Conservation (phyloP, 2,888 invertebrate genomes). For the Alsophila aescularia region DNA sequence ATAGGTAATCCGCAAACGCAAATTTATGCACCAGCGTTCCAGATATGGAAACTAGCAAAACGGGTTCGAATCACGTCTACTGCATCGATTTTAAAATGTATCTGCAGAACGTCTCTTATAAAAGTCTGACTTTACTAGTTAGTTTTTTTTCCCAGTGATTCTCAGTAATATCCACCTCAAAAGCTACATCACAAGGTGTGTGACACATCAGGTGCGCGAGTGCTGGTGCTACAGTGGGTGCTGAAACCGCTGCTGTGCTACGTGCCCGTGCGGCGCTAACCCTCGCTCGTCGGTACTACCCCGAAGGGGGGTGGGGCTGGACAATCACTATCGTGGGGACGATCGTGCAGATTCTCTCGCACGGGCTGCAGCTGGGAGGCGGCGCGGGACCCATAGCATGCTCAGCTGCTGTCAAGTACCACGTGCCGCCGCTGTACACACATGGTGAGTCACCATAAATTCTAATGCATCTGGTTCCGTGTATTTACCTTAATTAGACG, state of each 20-base stretch:
- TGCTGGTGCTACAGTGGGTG: slow-evolving; percentile 75
- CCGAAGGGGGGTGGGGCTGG: slow-evolving; percentile 96
- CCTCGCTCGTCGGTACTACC: slow-evolving; percentile 91
- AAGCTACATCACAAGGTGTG: slow-evolving; percentile 39
- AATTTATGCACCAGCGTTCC: slow-evolving; percentile 18
- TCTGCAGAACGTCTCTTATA: not conserved
- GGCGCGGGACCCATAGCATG: slow-evolving; percentile 86
- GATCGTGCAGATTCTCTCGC: slow-evolving; percentile 88
- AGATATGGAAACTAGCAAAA: slow-evolving; percentile 32
- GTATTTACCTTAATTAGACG: not conserved
- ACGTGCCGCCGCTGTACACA: slow-evolving; percentile 85
- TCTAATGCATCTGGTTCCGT: not conserved
- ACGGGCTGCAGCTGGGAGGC: slow-evolving; percentile 90
- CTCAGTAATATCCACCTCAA: slow-evolving; percentile 4
- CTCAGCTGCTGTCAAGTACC: slow-evolving; percentile 85
- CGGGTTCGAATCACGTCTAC: slow-evolving; percentile 9
- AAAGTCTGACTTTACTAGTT: too few relatives aligned
- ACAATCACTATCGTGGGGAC: slow-evolving; percentile 89
- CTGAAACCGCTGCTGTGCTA: slow-evolving; percentile 76
- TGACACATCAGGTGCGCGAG: slow-evolving; percentile 80
- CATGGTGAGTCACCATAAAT: slow-evolving; percentile 80
- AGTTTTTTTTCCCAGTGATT: not conserved
- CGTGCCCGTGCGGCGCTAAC: slow-evolving; percentile 86
- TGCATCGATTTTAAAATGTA: not conserved
- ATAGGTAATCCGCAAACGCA: slow-evolving; percentile 28